Conservation (phyloP, 2,113 vertebrate genomes). For the Regulus satrapa region DNA sequence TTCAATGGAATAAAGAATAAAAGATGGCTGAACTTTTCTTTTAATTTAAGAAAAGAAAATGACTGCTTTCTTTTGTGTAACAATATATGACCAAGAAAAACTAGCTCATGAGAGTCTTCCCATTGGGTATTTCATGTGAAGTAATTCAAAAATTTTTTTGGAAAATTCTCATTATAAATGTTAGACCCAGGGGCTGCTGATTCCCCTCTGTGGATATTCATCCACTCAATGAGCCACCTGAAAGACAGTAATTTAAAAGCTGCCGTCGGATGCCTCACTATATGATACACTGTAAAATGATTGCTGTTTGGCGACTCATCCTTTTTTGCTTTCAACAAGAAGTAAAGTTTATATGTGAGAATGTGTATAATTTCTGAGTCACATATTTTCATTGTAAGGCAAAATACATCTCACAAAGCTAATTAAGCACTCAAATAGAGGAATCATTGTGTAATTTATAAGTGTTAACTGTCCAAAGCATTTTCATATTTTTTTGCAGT, state of each 20-base stretch:
- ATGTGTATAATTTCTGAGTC: not conserved
- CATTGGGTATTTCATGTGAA: not conserved
- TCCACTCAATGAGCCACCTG: not conserved
- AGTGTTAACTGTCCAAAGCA: not conserved
- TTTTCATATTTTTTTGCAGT: not conserved
- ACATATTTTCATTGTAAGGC: not conserved
- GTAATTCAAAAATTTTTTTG: not conserved
- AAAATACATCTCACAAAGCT: not conserved
- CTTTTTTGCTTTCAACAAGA: not conserved
- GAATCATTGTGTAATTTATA: not conserved
- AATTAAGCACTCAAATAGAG: not conserved
- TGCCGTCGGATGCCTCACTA: not conserved
- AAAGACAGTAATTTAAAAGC: not conserved
- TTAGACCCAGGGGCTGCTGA: not conserved
- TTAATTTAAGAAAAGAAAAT: not conserved
- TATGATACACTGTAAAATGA: not conserved
- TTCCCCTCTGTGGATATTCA: not conserved
- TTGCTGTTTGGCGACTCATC: not conserved
- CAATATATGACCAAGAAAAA: not conserved
- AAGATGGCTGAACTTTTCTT: not conserved
- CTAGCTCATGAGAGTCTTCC: not conserved
- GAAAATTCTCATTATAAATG: not conserved
- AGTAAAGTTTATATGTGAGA: not conserved
- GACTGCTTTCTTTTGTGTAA: not conserved
- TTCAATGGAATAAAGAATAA: not conserved